Percentiles rank a stretch among this genome's conserved stretches.
These are phyloP conservation scores for Ochotona curzoniae DNA, from an alignment of 2,113 vertebrate genomes.

Conservation along the genomic window DNA sequence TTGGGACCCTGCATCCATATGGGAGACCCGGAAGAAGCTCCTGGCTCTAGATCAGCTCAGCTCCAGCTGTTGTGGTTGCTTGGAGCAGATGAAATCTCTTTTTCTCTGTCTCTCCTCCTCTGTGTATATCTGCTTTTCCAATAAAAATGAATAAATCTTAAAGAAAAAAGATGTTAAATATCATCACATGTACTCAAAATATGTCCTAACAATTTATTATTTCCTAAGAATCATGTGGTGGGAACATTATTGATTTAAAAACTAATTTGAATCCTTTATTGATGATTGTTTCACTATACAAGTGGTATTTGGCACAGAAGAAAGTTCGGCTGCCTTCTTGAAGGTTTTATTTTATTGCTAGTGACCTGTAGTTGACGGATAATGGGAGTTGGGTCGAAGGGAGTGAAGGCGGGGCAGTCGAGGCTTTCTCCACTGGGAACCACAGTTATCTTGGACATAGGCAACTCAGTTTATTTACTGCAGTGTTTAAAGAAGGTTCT, in stretches of 20 bases:
- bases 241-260: constrained; percentile 33
- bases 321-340: neutral
- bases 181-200: neutral
- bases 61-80: too few relatives aligned
- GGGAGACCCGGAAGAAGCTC: too few relatives aligned
- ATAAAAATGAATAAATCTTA: too few relatives aligned
- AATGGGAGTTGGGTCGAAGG: neutral
- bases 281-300: constrained; percentile 15
- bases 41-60: too few relatives aligned
- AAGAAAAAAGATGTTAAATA: neutral
- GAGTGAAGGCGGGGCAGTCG: neutral
- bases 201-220: neutral
- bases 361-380: constrained; percentile 13
- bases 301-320: constrained; percentile 1
- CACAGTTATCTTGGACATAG: constrained; percentile 63
- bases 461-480: constrained; percentile 78
- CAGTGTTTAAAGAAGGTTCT: constrained; percentile 78
- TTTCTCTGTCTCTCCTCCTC: too few relatives aligned
- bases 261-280: constrained; percentile 7
- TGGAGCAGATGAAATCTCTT: too few relatives aligned
- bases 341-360: neutral
- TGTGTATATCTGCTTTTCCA: too few relatives aligned
- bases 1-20: too few relatives aligned
- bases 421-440: constrained; percentile 35
- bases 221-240: neutral